A percentile compares a stretch with the other conserved stretches of the same genome.
These are phyloP conservation scores for Raphicerus campestris DNA, from an alignment of 2,113 vertebrate genomes.

Conservation along the genomic window DNA sequence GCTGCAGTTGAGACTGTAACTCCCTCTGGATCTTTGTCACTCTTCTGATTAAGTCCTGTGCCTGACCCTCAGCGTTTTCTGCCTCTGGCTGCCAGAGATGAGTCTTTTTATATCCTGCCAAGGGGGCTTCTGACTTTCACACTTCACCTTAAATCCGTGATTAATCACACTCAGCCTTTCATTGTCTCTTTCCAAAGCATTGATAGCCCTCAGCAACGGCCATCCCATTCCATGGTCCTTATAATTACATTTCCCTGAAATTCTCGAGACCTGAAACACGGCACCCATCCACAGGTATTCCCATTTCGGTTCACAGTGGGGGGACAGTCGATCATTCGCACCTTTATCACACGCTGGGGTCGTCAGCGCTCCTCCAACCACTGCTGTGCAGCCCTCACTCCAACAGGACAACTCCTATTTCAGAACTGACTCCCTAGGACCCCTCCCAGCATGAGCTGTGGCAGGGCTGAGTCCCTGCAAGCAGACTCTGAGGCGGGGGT, in stretches of 20 bases:
- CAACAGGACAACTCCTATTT: not conserved
- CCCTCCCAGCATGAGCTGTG: not conserved
- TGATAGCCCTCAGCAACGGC: constrained; percentile 38
- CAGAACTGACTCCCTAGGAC: not conserved
- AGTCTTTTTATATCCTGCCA: constrained; percentile 37
- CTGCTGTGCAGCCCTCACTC: not conserved
- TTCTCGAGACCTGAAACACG: not conserved
- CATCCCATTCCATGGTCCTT: not conserved
- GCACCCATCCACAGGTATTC: not conserved
- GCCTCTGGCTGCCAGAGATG: constrained; percentile 49
- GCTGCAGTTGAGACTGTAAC: not conserved
- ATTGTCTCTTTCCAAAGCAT: constrained; percentile 37
- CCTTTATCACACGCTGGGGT: not conserved
- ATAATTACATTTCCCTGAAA: not conserved
- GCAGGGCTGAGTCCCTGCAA: not conserved
- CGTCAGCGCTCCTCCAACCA: not conserved
- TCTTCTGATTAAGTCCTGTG: constrained; percentile 28
- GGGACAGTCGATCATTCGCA: not conserved
- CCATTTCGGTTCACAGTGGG: not conserved
- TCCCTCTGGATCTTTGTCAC: not conserved
- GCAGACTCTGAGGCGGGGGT: not conserved
- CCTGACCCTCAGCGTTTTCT: constrained; percentile 8
- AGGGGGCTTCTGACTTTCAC: constrained; percentile 45
- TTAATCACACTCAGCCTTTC: constrained; percentile 41
- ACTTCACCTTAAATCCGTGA: constrained; percentile 40